Conservation (phyloP, 2,888 invertebrate genomes). For the Doris montereyensis region DNA sequence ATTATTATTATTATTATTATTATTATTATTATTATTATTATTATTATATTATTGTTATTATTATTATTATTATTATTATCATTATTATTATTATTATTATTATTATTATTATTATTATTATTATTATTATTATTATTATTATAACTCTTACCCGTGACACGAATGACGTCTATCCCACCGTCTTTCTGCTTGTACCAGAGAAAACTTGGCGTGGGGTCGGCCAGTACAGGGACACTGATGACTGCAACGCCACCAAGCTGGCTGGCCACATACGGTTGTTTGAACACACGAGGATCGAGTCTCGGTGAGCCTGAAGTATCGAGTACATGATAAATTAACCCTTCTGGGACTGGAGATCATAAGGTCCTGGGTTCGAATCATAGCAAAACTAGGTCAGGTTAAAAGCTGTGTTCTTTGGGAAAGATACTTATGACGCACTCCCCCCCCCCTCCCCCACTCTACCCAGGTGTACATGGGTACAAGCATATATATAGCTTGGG, state of each 20-base stretch:
- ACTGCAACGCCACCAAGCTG: slow-evolving; percentile 37
- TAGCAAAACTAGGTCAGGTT: too few relatives aligned
- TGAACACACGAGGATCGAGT: slow-evolving; percentile 37
- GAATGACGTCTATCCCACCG: neutral
- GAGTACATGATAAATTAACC: too few relatives aligned
- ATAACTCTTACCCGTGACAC: neutral
- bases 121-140: neutral
- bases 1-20: neutral
- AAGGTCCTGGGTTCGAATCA: too few relatives aligned
- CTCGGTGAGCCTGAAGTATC: slow-evolving; percentile 28
- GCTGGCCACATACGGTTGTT: slow-evolving; percentile 33
- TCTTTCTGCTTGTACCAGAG: slow-evolving; percentile 36
- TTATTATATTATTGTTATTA: neutral
- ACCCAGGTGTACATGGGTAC: too few relatives aligned
- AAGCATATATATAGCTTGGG: too few relatives aligned
- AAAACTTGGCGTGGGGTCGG: slow-evolving; percentile 35
- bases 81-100: neutral
- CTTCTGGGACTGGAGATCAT: too few relatives aligned
- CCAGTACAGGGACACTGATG: slow-evolving; percentile 33
- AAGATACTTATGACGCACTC: too few relatives aligned
- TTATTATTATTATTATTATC: neutral
- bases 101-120: neutral
- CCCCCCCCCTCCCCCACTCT: too few relatives aligned
- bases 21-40: neutral
- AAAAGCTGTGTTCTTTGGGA: too few relatives aligned